Evolutionary conservation across 2,113 vertebrate genomes (phyloP).

Genomic region (Fulmarus glacialis): DNA sequence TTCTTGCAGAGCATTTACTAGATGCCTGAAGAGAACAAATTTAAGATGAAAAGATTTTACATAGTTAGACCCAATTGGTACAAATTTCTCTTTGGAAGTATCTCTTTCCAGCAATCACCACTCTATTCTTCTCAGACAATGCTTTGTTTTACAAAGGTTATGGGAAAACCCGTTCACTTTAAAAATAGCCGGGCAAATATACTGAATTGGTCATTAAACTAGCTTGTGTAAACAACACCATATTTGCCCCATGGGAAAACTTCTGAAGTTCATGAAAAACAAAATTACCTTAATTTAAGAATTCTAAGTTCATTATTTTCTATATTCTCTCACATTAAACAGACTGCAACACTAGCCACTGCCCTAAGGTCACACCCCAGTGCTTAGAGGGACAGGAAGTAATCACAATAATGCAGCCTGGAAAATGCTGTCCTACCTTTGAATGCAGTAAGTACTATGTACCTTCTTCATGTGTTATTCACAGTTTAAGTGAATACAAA

Average conservation of each 20-base stretch:
- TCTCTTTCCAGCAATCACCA: background rate
- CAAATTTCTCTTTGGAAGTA: background rate
- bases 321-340: background rate
- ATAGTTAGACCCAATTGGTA: background rate
- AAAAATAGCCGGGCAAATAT: background rate
- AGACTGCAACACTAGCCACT: slow-evolving; percentile 74
- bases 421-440: slow-evolving; percentile 63
- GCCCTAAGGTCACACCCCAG: background rate
- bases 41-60: background rate
- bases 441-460: slow-evolving; percentile 70
- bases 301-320: background rate
- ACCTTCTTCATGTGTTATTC: background rate
- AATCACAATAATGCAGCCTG: background rate
- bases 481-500: background rate
- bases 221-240: background rate
- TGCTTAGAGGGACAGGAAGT: slow-evolving; percentile 62
- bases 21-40: background rate
- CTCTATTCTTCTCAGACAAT: background rate
- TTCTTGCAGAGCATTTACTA: background rate
- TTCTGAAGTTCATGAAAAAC: background rate
- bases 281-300: background rate
- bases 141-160: background rate
- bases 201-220: background rate
- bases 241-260: background rate
- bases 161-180: background rate